Percentiles rank a stretch among this genome's conserved stretches.
Evolutionary conservation across 2,888 invertebrate genomes (phyloP).

Genomic region (Ophion obscuratus): DNA sequence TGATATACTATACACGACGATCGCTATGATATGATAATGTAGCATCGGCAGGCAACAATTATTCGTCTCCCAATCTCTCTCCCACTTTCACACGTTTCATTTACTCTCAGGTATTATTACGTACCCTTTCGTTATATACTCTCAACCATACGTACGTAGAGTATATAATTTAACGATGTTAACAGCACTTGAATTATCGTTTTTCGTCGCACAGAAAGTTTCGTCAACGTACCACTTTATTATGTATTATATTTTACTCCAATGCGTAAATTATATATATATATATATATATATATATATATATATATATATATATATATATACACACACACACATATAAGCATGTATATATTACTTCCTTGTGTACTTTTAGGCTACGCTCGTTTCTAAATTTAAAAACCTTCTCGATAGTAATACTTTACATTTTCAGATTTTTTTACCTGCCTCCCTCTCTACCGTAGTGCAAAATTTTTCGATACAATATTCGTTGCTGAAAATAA

Average conservation of each 20-base stretch:
- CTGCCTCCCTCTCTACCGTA: conserved; percentile 1
- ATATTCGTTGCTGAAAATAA: conserved; percentile 50
- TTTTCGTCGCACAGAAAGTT: conserved; percentile 70
- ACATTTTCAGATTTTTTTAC: conserved; percentile 69
- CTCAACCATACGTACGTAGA: conserved; percentile 65
- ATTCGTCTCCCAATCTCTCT: conserved; percentile 67
- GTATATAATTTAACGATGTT: conserved; percentile 64
- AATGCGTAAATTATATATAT: conserved; percentile 58
- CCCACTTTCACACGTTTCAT: conserved; percentile 9
- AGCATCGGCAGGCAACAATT: conserved; percentile 78
- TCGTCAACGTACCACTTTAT: conserved; percentile 74
- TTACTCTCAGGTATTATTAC: conserved; percentile 37
- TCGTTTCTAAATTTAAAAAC: conserved; percentile 71
- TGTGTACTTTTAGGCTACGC: conserved; percentile 72
- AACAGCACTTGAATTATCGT: conserved; percentile 70
- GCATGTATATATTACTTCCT: conserved; percentile 68
- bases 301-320: conserved; percentile 63
- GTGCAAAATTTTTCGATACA: conserved; percentile 27
- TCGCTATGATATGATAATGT: conserved; percentile 79
- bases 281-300: conserved; percentile 62
- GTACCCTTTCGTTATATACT: conserved; percentile 58
- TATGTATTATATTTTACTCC: conserved; percentile 66
- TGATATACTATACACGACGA: conserved; percentile 62
- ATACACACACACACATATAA: conserved; percentile 47
- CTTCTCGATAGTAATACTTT: conserved; percentile 75